These are phyloP conservation scores for Macrostomum lignano DNA, from an alignment of 1,140 invertebrate species.

Conservation along the genomic window DNA sequence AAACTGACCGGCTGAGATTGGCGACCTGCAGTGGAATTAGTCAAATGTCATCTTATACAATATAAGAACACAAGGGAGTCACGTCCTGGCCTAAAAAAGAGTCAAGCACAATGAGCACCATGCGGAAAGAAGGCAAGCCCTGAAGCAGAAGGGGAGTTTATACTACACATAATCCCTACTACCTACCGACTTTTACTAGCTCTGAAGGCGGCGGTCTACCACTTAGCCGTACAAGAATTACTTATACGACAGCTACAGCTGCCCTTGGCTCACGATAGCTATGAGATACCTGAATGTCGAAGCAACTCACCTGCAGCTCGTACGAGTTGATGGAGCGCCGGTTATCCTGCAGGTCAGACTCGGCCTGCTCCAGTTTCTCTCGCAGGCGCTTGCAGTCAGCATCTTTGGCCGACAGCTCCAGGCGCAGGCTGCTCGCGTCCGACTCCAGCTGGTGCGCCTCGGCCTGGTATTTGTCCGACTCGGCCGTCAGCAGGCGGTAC, in stretches of 20 bases:
- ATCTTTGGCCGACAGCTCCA: slow-evolving; percentile 24
- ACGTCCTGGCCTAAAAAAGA: too few species aligned
- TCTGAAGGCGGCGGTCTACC: too few species aligned
- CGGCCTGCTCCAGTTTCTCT: slow-evolving; percentile 20
- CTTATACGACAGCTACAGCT: slow-evolving; percentile 1
- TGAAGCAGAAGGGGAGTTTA: too few species aligned
- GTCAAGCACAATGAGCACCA: too few species aligned
- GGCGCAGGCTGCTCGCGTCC: slow-evolving; percentile 19
- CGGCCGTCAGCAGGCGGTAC: slow-evolving; percentile 17
- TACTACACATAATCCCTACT: too few species aligned
- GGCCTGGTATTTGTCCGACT: slow-evolving; percentile 22
- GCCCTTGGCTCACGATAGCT: neutral
- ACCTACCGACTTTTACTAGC: too few species aligned
- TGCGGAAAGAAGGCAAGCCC: too few species aligned
- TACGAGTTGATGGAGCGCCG: neutral
- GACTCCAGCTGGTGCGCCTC: too few species aligned
- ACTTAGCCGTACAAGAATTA: too few species aligned
- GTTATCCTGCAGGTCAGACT: slow-evolving; percentile 18
- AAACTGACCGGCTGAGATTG: slow-evolving; percentile 16
- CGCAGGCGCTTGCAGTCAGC: slow-evolving; percentile 16
- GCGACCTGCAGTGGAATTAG: too few species aligned
- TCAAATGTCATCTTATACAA: too few species aligned
- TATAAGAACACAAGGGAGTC: too few species aligned
- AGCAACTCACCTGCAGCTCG: neutral
- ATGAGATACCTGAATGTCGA: neutral